Conservation (phyloP, 2,888 invertebrate genomes). For the Tuta absoluta region DNA sequence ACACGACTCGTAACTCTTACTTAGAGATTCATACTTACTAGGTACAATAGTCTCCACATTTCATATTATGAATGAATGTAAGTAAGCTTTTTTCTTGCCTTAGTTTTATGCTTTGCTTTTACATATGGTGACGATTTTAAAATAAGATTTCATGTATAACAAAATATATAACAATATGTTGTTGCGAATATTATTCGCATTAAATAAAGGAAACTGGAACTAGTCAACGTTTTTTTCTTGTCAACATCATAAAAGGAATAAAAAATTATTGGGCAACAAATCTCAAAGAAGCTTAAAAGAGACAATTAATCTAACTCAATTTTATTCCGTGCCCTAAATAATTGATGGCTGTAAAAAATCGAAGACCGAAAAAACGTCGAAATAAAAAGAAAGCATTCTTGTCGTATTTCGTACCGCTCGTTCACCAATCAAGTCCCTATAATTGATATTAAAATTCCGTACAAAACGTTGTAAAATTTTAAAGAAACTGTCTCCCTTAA, state of each 20-base stretch:
- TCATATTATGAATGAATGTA: too few relatives aligned
- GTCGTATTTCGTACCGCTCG: background rate
- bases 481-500: background rate
- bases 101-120: too few relatives aligned
- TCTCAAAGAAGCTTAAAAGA: background rate
- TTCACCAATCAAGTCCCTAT: conserved; percentile 5
- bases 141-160: too few relatives aligned
- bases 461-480: conserved; percentile 1
- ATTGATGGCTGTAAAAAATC: background rate
- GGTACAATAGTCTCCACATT: too few relatives aligned
- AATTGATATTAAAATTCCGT: background rate
- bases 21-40: too few relatives aligned
- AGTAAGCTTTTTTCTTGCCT: too few relatives aligned
- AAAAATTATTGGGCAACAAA: background rate
- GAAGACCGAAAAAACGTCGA: background rate
- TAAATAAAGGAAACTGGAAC: too few relatives aligned
- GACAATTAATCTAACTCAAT: background rate
- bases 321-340: background rate
- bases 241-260: background rate
- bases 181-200: too few relatives aligned
- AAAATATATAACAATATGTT: too few relatives aligned
- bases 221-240: background rate
- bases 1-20: too few relatives aligned
- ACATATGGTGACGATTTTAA: too few relatives aligned
- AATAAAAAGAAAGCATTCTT: background rate